These are phyloP conservation scores for Drosophila oshimai DNA, from an alignment of 1,140 invertebrate genomes.

Conservation along the genomic window DNA sequence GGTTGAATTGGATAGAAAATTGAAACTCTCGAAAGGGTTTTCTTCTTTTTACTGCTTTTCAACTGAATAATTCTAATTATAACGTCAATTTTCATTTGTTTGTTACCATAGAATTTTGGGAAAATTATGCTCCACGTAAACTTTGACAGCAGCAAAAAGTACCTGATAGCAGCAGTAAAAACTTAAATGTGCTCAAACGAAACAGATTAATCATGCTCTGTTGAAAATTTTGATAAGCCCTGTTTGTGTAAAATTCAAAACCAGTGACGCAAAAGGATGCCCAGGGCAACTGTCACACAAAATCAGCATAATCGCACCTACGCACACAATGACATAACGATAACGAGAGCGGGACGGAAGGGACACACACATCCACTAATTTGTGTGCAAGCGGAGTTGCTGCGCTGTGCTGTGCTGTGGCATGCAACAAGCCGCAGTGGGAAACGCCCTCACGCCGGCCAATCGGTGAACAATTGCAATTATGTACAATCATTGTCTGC, in stretches of 20 bases:
- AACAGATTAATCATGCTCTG: constrained; percentile 4
- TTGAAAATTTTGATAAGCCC: constrained; percentile 12
- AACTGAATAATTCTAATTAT: too few species aligned
- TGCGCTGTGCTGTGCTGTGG: not conserved
- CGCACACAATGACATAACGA: not conserved
- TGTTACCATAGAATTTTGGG: too few species aligned
- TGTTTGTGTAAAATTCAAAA: not conserved
- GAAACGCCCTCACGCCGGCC: constrained; percentile 35
- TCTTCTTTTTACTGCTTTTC: too few species aligned
- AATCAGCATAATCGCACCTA: constrained; percentile 2
- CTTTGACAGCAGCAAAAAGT: not conserved
- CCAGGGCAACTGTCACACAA: constrained; percentile 12
- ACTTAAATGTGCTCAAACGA: not conserved
- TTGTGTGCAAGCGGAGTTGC: constrained; percentile 16
- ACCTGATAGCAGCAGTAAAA: not conserved
- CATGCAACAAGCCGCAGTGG: constrained; percentile 49
- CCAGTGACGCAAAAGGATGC: constrained; percentile 17
- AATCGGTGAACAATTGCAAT: constrained; percentile 55
- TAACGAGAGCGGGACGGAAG: not conserved
- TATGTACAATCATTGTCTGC: constrained; percentile 45
- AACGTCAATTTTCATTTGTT: too few species aligned
- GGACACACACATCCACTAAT: constrained; percentile 31
- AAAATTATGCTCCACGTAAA: too few species aligned
- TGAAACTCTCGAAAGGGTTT: too few species aligned
- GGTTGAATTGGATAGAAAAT: not conserved